Conservation (phyloP, 2,797 vertebrate genomes). For the Leptodactylus fallax region DNA sequence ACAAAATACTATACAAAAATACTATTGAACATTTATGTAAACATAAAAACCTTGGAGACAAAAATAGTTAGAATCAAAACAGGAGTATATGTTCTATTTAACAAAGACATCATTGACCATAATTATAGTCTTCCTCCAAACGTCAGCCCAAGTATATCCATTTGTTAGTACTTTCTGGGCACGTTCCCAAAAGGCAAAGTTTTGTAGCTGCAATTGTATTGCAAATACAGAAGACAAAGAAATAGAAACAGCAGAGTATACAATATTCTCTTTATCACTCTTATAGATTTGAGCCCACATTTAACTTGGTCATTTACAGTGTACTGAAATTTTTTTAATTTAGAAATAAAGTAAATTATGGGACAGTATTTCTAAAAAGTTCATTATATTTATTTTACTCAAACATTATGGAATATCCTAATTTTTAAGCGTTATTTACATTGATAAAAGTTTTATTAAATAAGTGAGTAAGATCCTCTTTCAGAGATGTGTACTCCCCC, state of each 20-base stretch:
- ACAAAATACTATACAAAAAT: not conserved
- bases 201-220: slow-evolving; percentile 16
- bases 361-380: not conserved
- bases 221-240: not conserved
- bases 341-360: not conserved
- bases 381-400: not conserved
- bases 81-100: slow-evolving; percentile 14
- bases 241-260: not conserved
- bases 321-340: not conserved
- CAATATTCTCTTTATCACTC: not conserved
- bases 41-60: not conserved
- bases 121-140: slow-evolving; percentile 29
- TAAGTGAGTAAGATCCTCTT: not conserved
- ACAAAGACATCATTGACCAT: slow-evolving; percentile 34
- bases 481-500: slow-evolving; percentile 3
- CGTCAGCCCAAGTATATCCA: not conserved
- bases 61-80: slow-evolving; percentile 9
- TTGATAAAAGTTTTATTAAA: not conserved
- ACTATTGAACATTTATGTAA: not conserved
- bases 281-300: not conserved
- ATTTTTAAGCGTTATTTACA: not conserved
- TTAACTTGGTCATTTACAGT: too few relatives aligned
- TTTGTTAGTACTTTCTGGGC: slow-evolving; percentile 28
- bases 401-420: not conserved
- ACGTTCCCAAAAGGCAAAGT: slow-evolving; percentile 7